These are phyloP conservation scores for Macrotus californicus DNA, from an alignment of 2,113 vertebrate genomes.

Conservation along the genomic window DNA sequence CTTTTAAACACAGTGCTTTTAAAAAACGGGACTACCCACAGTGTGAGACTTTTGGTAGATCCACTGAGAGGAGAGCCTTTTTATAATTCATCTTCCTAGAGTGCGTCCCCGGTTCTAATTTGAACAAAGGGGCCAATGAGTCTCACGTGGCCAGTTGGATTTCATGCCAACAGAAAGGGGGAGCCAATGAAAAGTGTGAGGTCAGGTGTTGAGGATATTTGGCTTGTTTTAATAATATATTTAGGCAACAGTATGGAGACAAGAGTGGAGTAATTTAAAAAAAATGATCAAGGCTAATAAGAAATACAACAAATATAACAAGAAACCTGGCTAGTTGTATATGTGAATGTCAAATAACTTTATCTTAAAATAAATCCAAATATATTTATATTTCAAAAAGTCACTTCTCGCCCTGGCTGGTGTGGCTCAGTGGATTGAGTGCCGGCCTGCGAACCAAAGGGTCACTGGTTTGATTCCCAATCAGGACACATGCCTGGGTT, in stretches of 20 bases:
- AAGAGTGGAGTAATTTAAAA: not conserved
- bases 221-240: not conserved
- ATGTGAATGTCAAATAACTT: not conserved
- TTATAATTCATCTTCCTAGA: not conserved
- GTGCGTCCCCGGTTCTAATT: not conserved
- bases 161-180: not conserved
- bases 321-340: not conserved
- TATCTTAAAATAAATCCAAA: not conserved
- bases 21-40: not conserved
- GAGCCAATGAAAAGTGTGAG: not conserved
- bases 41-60: not conserved
- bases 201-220: not conserved
- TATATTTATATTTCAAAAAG: not conserved
- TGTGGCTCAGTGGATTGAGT: no score
- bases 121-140: not conserved
- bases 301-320: not conserved
- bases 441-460: no score
- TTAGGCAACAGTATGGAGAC: not conserved
- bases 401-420: not conserved
- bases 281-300: not conserved
- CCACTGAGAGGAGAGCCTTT: not conserved
- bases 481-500: no score
- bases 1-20: not conserved
- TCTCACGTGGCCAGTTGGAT: not conserved
- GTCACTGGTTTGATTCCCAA: no score